Conservation (phyloP, 2,113 vertebrate species). For the Percopsis transmontana region DNA sequence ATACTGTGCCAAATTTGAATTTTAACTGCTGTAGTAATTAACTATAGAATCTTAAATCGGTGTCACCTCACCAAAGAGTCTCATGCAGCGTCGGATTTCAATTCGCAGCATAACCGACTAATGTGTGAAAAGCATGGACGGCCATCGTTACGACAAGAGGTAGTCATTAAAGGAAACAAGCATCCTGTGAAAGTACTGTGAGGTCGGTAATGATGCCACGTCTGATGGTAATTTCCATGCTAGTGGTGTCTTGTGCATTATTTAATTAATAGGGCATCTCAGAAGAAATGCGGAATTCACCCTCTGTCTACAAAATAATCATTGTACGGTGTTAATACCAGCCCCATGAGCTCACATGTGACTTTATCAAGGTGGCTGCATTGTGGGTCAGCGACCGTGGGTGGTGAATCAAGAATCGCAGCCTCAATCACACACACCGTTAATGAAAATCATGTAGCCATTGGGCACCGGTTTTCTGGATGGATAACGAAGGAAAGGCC, state of each 20-base stretch:
- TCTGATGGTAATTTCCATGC: not conserved
- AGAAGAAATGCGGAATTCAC: slow-evolving; percentile 2
- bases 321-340: slow-evolving; percentile 2
- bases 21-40: too few relatives aligned
- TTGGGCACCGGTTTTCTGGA: slow-evolving; percentile 46
- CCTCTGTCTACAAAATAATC: not conserved
- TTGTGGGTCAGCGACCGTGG: slow-evolving; percentile 37
- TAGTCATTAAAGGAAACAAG: too few relatives aligned
- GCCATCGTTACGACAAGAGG: too few relatives aligned
- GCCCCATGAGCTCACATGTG: slow-evolving; percentile 25
- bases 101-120: too few relatives aligned
- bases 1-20: too few relatives aligned
- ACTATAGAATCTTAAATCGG: too few relatives aligned
- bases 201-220: too few relatives aligned
- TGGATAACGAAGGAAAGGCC: slow-evolving; percentile 62
- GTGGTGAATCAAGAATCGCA: slow-evolving; percentile 22
- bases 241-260: not conserved
- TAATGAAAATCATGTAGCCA: slow-evolving; percentile 58
- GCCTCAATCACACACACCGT: slow-evolving; percentile 69
- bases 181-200: too few relatives aligned
- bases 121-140: too few relatives aligned
- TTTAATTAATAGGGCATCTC: not conserved
- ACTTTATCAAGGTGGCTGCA: slow-evolving; percentile 14
- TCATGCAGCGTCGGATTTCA: too few relatives aligned
- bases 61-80: too few relatives aligned